Percentiles rank a stretch among this genome's conserved stretches.
These are phyloP conservation scores for Fulmarus glacialis DNA, from an alignment of 2,113 vertebrate genomes.

Conservation along the genomic window DNA sequence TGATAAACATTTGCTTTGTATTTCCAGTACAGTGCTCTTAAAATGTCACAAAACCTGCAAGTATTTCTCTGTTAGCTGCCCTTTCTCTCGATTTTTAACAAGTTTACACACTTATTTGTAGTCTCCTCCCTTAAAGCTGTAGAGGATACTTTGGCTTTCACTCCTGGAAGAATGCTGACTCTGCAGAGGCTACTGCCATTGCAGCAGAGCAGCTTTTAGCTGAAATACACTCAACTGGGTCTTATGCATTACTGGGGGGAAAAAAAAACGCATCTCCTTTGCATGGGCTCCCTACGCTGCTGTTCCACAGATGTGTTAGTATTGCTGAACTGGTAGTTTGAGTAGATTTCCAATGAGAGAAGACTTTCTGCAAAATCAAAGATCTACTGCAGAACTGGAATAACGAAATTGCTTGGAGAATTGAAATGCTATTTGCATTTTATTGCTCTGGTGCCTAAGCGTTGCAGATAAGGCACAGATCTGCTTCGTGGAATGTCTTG, in stretches of 20 bases:
- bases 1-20: background rate
- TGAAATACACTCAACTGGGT: background rate
- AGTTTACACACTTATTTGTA: background rate
- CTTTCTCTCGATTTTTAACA: background rate
- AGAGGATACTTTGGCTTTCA: background rate
- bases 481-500: background rate
- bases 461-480: background rate
- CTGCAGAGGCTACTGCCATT: no score
- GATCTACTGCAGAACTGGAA: background rate
- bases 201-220: background rate
- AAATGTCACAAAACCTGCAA: background rate
- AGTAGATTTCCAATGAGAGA: background rate
- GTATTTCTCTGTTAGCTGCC: background rate
- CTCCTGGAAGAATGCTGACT: background rate
- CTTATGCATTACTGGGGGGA: background rate
- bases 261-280: rapidly evolving
- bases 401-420: background rate
- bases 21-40: background rate
- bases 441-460: background rate
- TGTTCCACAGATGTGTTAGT: background rate
- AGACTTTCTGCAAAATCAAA: background rate
- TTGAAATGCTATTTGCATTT: background rate
- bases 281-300: background rate
- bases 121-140: background rate
- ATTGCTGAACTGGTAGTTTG: background rate